Conservation (phyloP, 2,113 vertebrate species). For the Oreotrochilus melanogaster region DNA sequence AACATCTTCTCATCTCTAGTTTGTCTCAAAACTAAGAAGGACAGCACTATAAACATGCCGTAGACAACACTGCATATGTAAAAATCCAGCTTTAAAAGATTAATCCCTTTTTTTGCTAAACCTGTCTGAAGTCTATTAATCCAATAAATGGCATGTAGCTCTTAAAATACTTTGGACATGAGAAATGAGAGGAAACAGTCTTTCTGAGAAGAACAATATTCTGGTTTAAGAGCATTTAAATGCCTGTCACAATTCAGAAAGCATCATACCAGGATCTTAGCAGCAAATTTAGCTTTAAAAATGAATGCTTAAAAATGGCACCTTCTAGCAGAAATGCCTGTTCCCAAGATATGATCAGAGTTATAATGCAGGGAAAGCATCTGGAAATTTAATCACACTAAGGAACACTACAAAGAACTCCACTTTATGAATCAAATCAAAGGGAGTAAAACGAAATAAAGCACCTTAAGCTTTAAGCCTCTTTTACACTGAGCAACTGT, state of each 20-base stretch:
- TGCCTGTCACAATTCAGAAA: not conserved
- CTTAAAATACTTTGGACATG: not conserved
- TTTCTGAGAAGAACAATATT: not conserved
- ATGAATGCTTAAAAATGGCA: not conserved
- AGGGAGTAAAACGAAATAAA: conserved; percentile 11
- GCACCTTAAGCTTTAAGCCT: not conserved
- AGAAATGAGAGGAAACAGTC: not conserved
- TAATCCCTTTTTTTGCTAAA: not conserved
- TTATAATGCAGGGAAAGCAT: not conserved
- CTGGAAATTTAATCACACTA: not conserved
- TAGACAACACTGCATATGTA: not conserved
- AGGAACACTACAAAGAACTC: conserved; percentile 32
- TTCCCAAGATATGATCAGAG: not conserved
- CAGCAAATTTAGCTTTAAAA: not conserved
- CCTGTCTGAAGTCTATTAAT: not conserved
- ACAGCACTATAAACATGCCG: not conserved
- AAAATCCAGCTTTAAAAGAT: not conserved
- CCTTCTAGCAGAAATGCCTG: not conserved
- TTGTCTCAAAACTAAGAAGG: not conserved
- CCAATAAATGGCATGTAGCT: not conserved
- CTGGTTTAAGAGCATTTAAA: not conserved
- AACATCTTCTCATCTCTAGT: not conserved
- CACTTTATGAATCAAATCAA: conserved; percentile 45
- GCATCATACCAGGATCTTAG: not conserved
- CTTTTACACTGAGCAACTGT: not conserved